These are phyloP conservation scores for Hystrix cristata DNA, from an alignment of 2,113 vertebrate genomes.

Conservation along the genomic window DNA sequence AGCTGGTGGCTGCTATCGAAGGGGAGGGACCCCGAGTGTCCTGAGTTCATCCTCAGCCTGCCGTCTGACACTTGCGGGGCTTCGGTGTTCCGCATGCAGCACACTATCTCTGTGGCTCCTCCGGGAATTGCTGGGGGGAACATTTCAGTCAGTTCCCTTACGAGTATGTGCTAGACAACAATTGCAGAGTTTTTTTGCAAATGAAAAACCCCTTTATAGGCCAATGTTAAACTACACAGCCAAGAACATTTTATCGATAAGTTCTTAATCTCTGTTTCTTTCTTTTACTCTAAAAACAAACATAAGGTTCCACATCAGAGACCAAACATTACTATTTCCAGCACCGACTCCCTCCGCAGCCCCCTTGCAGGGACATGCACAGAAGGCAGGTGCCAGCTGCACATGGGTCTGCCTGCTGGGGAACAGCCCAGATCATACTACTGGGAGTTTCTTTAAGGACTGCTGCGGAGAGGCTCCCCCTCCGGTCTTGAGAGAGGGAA, in stretches of 20 bases:
- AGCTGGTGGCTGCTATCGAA: not conserved
- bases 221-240: not conserved
- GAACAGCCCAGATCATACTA: not conserved
- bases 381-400: not conserved
- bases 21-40: not conserved
- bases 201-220: not conserved
- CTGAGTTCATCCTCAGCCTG: not conserved
- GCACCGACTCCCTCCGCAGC: not conserved
- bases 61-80: not conserved
- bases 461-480: too few species aligned
- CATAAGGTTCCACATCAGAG: not conserved
- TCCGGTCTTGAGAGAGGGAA: not conserved
- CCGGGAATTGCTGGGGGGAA: not conserved
- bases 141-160: not conserved
- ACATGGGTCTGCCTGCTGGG: not conserved
- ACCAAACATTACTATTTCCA: not conserved
- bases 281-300: not conserved
- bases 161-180: not conserved
- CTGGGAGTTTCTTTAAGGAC: not conserved
- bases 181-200: not conserved
- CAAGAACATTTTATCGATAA: conserved; percentile 25
- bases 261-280: conserved; percentile 5
- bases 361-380: not conserved
- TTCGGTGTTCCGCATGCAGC: not conserved
- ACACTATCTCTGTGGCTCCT: not conserved